Conservation (phyloP, 2,888 invertebrate species). For the Dynastes tityus region DNA sequence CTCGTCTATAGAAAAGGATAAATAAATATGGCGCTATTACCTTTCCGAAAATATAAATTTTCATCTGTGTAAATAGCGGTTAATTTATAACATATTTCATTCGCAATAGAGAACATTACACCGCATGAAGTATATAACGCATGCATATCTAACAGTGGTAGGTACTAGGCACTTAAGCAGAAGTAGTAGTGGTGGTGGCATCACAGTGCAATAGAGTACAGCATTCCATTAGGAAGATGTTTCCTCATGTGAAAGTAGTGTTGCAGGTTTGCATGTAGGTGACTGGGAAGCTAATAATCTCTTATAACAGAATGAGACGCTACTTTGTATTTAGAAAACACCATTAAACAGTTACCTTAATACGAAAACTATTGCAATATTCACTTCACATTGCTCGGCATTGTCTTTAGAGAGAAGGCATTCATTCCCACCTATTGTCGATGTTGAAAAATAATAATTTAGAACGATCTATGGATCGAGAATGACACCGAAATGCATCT, state of each 20-base stretch:
- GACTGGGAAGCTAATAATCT: slow-evolving; percentile 56
- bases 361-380: slow-evolving; percentile 35
- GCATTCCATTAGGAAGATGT: slow-evolving; percentile 67
- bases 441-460: slow-evolving; percentile 15
- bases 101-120: too few species aligned
- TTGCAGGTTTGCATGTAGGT: slow-evolving; percentile 66
- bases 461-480: not conserved
- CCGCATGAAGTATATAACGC: not conserved
- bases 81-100: too few species aligned
- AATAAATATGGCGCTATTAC: too few species aligned
- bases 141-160: not conserved
- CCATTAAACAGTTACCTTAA: slow-evolving; percentile 34
- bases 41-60: not conserved
- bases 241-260: slow-evolving; percentile 69
- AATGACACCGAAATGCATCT: not conserved
- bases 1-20: too few species aligned
- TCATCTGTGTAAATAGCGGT: too few species aligned
- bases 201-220: slow-evolving; percentile 55
- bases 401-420: slow-evolving; percentile 1
- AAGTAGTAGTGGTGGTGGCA: not conserved
- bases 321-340: slow-evolving; percentile 41
- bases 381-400: slow-evolving; percentile 14
- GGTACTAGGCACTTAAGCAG: not conserved
- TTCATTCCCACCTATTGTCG: slow-evolving; percentile 16
- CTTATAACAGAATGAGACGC: slow-evolving; percentile 51